Evolutionary conservation across 2,797 vertebrate species (phyloP), one percentile per base, ranked within the genome.

Genomic region (Lepidocolaptes lacrymiger): DNA sequence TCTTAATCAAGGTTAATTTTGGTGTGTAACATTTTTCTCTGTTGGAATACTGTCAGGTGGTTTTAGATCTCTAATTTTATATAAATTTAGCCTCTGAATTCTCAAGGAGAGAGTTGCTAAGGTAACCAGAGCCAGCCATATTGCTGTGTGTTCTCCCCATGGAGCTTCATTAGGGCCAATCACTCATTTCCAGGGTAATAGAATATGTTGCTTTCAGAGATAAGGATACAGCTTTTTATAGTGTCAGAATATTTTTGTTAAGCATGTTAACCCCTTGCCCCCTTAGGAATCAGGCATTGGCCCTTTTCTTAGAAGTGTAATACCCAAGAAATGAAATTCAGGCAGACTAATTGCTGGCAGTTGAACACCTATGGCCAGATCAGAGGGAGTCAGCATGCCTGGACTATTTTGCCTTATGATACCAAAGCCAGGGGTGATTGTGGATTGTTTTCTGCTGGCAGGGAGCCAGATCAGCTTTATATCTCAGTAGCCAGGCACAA

Each of bases 81-180:
- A 97, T 95, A 97, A 97, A 96, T 97, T 96, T 97, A 97, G 96
- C 94, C 96, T 89, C 58, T 7, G 8, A 95, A 95, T 96, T 97
- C 96, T 97, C 97, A 95, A 88, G 74, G 95, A 97, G 94, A 95
- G 84, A 77, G 98, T 98, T 98, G 97, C 97, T 96, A 98, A 94
- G 97, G 98, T 96, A 98, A 98, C 98, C 79, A 68, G 82, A 95
- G 81, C 95, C 96, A 97, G 82, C 95, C 97, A 95, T 96, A 86
- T 94, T 95, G 94, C 96, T 85, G 52, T 69, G 30, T 74, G 56
- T 56, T 95, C 81, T 97, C 97, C 96, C 97, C 58, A 68, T 76
- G 96, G 96, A 97, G 96, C 82, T 93, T 96, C 88, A 91, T 96
- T 95, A 97, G 81, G 96, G 92, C 89, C 83, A 96, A 97, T 97